A percentile compares a stretch with the other conserved stretches of the same genome.
Conservation (phyloP, 2,113 vertebrate genomes). For the Hemicordylus capensis region DNA sequence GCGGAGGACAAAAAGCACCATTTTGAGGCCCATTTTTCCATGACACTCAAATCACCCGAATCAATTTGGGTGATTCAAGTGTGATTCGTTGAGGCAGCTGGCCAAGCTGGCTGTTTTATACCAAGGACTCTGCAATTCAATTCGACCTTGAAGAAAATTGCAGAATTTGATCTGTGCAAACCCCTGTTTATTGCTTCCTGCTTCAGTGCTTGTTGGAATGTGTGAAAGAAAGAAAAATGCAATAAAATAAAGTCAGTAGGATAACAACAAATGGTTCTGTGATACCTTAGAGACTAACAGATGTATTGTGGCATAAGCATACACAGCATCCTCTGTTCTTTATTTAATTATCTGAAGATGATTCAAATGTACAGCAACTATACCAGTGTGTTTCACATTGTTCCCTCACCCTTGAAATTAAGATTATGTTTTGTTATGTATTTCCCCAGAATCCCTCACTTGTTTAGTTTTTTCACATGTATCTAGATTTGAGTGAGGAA, state of each 20-base stretch:
- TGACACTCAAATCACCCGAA: too few species aligned
- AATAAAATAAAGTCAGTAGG: not conserved
- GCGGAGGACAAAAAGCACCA: too few species aligned
- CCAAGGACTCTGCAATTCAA: too few species aligned
- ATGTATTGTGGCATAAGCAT: not conserved
- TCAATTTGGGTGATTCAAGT: too few species aligned
- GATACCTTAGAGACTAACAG: not conserved
- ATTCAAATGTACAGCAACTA: not conserved
- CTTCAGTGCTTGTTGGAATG: not conserved
- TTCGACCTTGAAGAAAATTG: too few species aligned
- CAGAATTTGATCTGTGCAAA: too few species aligned
- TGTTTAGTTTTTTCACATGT: not conserved
- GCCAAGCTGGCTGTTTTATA: too few species aligned
- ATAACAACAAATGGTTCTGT: not conserved
- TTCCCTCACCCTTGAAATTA: not conserved
- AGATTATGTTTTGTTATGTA: not conserved
- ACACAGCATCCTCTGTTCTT: not conserved
- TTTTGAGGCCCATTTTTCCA: too few species aligned
- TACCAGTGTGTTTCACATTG: not conserved
- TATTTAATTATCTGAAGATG: not conserved
- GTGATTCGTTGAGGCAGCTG: too few species aligned
- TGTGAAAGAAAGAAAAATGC: not conserved
- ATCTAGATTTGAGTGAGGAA: not conserved
- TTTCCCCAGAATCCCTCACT: not conserved
- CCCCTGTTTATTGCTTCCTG: not conserved